A percentile compares a stretch with the other conserved stretches of the same genome.
phyloP scores from a whole-genome alignment of 2,113 vertebrate genomes.

The Lichenostomus cassidix region DNA sequence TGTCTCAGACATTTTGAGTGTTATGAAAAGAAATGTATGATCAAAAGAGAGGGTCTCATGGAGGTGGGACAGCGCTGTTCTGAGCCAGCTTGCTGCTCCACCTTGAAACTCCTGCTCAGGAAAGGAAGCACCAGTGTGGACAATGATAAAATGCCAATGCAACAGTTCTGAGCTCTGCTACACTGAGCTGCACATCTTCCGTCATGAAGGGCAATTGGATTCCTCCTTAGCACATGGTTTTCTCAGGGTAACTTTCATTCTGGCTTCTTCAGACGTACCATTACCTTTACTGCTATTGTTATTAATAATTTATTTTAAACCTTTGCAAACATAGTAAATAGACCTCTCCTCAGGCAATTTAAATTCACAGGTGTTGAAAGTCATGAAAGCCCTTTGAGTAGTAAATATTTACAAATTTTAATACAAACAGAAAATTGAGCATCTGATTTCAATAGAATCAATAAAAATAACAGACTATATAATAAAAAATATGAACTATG shows the following conservation, averaged over 20 bases:
- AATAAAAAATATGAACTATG: neutral
- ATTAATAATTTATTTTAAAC: neutral
- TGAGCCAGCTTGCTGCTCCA: neutral
- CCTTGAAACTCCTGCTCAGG: rapidly evolving
- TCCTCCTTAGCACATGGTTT: neutral
- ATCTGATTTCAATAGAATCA: neutral
- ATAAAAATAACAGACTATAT: neutral
- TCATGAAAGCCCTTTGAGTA: neutral
- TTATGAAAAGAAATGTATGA: neutral
- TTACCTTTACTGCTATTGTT: neutral
- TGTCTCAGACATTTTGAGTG: neutral
- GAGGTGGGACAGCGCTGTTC: neutral
- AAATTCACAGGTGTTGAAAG: neutral
- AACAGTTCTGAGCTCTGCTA: neutral
- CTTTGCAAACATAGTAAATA: neutral
- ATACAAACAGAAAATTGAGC: neutral
- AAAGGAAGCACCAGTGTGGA: neutral
- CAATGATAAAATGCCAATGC: neutral
- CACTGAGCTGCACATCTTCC: neutral
- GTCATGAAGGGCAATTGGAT: neutral
- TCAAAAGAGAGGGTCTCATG: rapidly evolving
- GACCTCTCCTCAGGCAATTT: neutral
- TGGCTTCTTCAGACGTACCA: neutral
- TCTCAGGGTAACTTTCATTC: neutral
- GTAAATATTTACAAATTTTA: neutral